These are phyloP conservation scores for Agrilus biguttatus DNA, from an alignment of 2,888 invertebrate species.

Conservation along the genomic window DNA sequence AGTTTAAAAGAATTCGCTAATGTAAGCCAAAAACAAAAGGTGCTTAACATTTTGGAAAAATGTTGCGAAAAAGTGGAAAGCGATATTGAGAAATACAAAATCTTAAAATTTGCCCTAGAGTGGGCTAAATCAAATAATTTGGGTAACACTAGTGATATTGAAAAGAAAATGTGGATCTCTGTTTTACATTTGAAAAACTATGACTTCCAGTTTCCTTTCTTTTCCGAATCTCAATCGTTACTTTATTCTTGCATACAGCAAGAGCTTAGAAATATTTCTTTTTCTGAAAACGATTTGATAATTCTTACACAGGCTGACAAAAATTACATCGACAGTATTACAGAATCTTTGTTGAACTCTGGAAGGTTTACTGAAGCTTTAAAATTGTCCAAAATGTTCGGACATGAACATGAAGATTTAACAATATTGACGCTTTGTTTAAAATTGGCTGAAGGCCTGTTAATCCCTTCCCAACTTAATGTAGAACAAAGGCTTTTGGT, in stretches of 20 bases:
- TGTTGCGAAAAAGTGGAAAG: slow-evolving; percentile 37
- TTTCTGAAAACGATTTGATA: too few species aligned
- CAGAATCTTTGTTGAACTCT: slow-evolving; percentile 39
- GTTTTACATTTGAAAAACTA: slow-evolving; percentile 15
- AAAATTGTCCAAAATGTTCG: slow-evolving; percentile 40
- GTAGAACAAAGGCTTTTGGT: slow-evolving; percentile 45
- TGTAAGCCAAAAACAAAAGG: too few species aligned
- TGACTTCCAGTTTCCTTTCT: too few species aligned
- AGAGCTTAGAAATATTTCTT: too few species aligned
- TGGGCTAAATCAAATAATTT: slow-evolving; percentile 23
- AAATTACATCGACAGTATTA: slow-evolving; percentile 14
- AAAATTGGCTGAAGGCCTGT: slow-evolving; percentile 46
- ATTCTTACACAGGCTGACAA: too few species aligned
- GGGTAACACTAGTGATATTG: slow-evolving; percentile 18
- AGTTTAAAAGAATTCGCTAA: too few species aligned
- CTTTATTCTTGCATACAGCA: too few species aligned
- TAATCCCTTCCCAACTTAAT: slow-evolving; percentile 47
- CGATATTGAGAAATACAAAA: slow-evolving; percentile 34
- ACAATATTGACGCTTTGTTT: slow-evolving; percentile 47
- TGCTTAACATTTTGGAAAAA: slow-evolving; percentile 43
- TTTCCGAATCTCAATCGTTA: too few species aligned
- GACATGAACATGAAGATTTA: slow-evolving; percentile 34
- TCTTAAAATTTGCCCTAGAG: slow-evolving; percentile 23
- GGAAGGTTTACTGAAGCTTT: slow-evolving; percentile 46
- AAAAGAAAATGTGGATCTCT: slow-evolving; percentile 22